These are phyloP conservation scores for Gordius sp. DNA, from an alignment of 2,888 invertebrate genomes.

Conservation along the genomic window DNA sequence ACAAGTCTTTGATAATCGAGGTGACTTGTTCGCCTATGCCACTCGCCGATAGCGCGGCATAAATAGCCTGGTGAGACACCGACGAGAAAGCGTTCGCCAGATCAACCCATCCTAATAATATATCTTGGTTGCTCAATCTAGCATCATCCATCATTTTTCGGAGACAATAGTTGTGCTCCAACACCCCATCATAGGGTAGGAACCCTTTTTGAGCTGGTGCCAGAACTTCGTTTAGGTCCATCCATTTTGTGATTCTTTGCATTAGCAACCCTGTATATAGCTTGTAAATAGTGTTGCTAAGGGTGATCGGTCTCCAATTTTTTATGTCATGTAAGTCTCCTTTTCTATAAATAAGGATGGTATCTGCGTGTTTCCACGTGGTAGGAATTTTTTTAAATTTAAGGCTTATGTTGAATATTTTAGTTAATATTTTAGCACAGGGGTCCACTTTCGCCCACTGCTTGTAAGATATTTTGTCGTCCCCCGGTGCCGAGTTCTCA, in stretches of 20 bases:
- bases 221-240: background rate
- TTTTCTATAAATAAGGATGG: background rate
- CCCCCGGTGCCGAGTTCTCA: too few species aligned
- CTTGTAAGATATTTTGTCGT: too few species aligned
- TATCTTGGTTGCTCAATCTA: background rate
- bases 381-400: background rate
- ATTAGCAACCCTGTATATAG: background rate
- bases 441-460: too few species aligned
- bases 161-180: constrained; percentile 20
- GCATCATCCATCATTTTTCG: constrained; percentile 18
- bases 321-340: background rate
- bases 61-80: constrained; percentile 24
- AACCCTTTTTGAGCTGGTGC: constrained; percentile 26
- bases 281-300: background rate
- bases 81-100: constrained; percentile 28
- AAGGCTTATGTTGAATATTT: background rate
- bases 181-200: constrained; percentile 22
- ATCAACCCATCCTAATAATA: constrained; percentile 27
- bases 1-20: constrained; percentile 15
- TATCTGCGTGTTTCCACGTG: background rate
- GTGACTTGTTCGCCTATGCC: background rate
- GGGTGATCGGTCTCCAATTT: background rate
- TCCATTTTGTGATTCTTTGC: too few species aligned
- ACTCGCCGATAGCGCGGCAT: constrained; percentile 8
- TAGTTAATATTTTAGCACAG: too few species aligned